Evolutionary conservation across 2,797 vertebrate species (phyloP).

Genomic region (Thalassophryne amazonica): DNA sequence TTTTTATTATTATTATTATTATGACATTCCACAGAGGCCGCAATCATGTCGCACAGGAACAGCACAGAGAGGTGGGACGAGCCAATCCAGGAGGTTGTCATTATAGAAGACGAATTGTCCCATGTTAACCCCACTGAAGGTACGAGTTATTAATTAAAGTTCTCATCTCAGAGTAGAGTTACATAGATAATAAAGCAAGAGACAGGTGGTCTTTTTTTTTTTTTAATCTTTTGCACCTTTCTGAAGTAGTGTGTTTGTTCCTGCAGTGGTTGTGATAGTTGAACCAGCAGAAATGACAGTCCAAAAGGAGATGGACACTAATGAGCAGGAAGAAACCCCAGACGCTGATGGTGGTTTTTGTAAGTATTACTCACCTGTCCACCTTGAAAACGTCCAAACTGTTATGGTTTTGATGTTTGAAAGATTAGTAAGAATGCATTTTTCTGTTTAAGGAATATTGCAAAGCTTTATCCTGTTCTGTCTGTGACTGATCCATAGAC

Average conservation of each 20-base stretch:
- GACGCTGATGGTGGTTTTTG: slow-evolving; percentile 51
- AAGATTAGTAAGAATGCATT: too few relatives aligned
- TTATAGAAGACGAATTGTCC: slow-evolving; percentile 41
- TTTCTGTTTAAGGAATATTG: too few relatives aligned
- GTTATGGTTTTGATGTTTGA: too few relatives aligned
- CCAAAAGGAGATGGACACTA: slow-evolving; percentile 61
- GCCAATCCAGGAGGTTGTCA: slow-evolving; percentile 58
- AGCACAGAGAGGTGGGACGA: slow-evolving; percentile 62
- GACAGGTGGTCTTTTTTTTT: not conserved
- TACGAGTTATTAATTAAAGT: slow-evolving; percentile 7
- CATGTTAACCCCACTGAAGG: slow-evolving; percentile 35
- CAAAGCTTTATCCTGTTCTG: too few relatives aligned
- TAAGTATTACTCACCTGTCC: slow-evolving; percentile 48
- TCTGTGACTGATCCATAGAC: too few relatives aligned
- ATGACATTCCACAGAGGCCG: not conserved
- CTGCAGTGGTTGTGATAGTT: slow-evolving; percentile 25
- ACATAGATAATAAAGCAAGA: not conserved
- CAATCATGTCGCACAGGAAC: slow-evolving; percentile 51
- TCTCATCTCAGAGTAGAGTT: too few relatives aligned
- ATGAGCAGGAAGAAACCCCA: slow-evolving; percentile 47
- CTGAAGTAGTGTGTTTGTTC: not conserved
- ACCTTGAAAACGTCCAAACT: too few relatives aligned
- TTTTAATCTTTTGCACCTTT: too few relatives aligned
- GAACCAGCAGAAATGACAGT: slow-evolving; percentile 50
- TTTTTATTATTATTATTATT: too few relatives aligned